These are phyloP conservation scores for Zaprionus vittiger DNA, from an alignment of 1,140 invertebrate genomes.

Conservation along the genomic window DNA sequence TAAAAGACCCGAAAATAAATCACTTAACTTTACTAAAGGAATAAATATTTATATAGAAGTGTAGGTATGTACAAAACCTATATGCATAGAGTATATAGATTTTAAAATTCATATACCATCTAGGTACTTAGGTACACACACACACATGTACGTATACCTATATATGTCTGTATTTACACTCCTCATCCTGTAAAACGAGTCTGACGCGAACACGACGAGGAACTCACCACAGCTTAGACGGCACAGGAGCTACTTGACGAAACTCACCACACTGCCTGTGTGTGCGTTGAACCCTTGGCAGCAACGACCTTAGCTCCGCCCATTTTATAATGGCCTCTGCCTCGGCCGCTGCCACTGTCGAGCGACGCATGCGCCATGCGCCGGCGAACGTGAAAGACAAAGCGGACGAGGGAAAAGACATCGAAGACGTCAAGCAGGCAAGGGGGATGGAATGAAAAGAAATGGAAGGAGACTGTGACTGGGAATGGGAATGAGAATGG, in stretches of 20 bases:
- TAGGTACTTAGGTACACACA: not conserved
- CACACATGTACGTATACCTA: not conserved
- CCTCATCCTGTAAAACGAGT: conserved; percentile 6
- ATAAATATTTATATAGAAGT: not conserved
- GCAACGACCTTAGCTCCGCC: conserved; percentile 69
- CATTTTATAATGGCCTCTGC: conserved; percentile 78
- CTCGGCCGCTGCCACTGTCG: conserved; percentile 22
- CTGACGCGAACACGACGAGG: not conserved
- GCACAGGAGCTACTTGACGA: conserved; percentile 39
- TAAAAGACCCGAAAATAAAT: not conserved
- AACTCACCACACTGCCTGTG: conserved; percentile 63
- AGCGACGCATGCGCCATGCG: conserved; percentile 63
- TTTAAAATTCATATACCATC: not conserved
- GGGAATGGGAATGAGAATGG: not conserved
- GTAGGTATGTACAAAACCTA: not conserved
- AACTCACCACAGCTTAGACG: conserved; percentile 21
- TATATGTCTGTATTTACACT: not conserved
- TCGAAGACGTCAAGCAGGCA: conserved; percentile 3
- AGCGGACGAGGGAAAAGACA: conserved; percentile 45
- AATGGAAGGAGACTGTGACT: conserved; percentile 3
- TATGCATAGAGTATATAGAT: not conserved
- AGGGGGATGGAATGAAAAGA: conserved; percentile 8
- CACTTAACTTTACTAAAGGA: not conserved
- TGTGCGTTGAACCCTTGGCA: conserved; percentile 48
- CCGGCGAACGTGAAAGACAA: conserved; percentile 59